Evolutionary conservation across 2,113 vertebrate species (phyloP), one percentile per base, ranked within the genome.

Genomic region (Bombycilla garrulus): DNA sequence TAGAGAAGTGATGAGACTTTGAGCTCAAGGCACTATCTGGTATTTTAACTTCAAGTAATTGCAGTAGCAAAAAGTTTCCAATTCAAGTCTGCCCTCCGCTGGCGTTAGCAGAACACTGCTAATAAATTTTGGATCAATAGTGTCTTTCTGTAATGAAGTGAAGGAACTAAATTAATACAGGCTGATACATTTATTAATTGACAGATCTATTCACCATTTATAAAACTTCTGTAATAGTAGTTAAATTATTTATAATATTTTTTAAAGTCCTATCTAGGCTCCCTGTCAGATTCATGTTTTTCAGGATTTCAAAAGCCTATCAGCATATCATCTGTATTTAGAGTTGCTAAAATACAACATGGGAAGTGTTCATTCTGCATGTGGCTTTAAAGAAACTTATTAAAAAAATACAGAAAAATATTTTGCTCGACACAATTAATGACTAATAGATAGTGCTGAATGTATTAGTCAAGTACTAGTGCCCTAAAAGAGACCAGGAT

Each of bases 81-180:
- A 7, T 90, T 96, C 92, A 96, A 96, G 96, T 69, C 88, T 96
- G 96, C 96, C 96, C 95, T 94, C 96, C 20, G 0, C 94, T 96
- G 97, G 86, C 60, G 90, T 82, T 76, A 61, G 40, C 25, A 40
- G 62, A 93, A 76, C 47, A 95, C 60, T 94, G 53, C 86, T 73
- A 40, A 77, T 28, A 83, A 50, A 44, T 50, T 90, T 35, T 62
- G 38, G 26, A 58, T 83, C 47, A 62, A 69, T 36, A 13, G 6
- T 24, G 26, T 44, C 26, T 67, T 89, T 67, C 23, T 38, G 29
- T 58, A 92, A 71, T 23, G 9, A 80, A 70, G 51, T 35, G 38
- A 19, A 61, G 44, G 17, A 93, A 79, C 15, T 65, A 83, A 89
- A 82, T 53, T 69, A 73, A 82, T 12, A 54, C 33, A 90, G 23